A percentile compares a stretch with the other conserved stretches of the same genome.
Conservation (phyloP, 2,888 invertebrate species). For the Saturnia japonica region DNA sequence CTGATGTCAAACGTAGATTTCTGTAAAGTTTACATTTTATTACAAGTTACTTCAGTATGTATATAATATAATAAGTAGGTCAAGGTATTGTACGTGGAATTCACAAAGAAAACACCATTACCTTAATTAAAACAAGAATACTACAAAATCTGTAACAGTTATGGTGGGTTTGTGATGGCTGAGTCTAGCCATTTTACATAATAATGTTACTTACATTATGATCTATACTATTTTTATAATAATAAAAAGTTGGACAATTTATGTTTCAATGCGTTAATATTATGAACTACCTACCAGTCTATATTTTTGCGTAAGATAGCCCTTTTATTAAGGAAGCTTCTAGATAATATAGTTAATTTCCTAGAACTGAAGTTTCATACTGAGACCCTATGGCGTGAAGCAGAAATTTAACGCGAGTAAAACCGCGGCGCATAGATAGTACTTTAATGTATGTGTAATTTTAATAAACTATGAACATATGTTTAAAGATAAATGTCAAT, state of each 20-base stretch:
- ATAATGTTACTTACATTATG: background rate
- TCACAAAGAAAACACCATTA: background rate
- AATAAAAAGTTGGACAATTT: background rate
- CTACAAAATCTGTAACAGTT: background rate
- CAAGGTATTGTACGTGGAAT: constrained; percentile 1
- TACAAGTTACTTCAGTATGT: background rate
- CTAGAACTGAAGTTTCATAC: too few relatives aligned
- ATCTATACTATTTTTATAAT: background rate
- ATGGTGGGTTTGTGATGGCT: constrained; percentile 4
- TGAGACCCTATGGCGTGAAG: too few relatives aligned
- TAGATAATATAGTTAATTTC: too few relatives aligned
- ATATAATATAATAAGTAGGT: background rate
- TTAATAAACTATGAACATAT: background rate
- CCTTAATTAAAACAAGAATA: background rate
- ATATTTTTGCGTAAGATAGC: too few relatives aligned
- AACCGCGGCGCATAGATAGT: too few relatives aligned
- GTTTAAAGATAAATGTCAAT: background rate
- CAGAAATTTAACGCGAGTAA: too few relatives aligned
- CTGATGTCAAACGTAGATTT: background rate
- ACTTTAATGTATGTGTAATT: too few relatives aligned
- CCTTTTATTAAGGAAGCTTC: too few relatives aligned
- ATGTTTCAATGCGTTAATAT: background rate
- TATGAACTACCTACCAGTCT: too few relatives aligned
- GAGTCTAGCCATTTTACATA: too few relatives aligned
- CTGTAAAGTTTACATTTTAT: background rate